Base-by-base conservation (phyloP, 2,113 vertebrate species). In the Phrynosoma blainvillii region DNA sequence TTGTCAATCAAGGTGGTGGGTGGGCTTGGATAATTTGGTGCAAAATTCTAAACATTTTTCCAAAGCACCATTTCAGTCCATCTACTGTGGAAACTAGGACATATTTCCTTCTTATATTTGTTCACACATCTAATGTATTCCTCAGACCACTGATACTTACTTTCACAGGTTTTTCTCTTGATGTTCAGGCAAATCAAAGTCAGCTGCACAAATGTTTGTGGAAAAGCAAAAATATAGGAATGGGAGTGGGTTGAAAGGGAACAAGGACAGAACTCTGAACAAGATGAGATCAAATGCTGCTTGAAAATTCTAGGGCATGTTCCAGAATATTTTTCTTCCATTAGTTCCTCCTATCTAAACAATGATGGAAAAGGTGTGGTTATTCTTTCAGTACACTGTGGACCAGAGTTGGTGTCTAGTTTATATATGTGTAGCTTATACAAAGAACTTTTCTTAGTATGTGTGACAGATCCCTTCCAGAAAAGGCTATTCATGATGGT, bases 61-160 rank as follows among this genome's bases (percentile, higher is more conserved):
- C 5, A 14, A 18, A 73, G 16, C 30, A n/a, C 4, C 14, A 4
- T 54, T 59, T 56, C 52, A 40, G 62, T 77, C 25, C 6, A 11
- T 68, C n/a, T 9, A 42, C 47, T 56, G 27, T 23, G 9, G 65
- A 1, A 21, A 79, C 65, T 42, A 59, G 65, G 74, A 42, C 77
- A 82, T 4, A 78, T 21, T 86, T 70, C 74, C 13, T 30, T 21
- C 56, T 88, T 71, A 42, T 70, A 79, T 71, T 86, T 82, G 66
- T 89, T 86, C 74, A 5, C 65, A 86, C 74, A 83, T 88, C 73
- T 83, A 82, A 78, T 62, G 40, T 42, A 85, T 78, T 78, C 65
- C 25, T 77, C 75, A 66, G 9, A 78, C 42, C 1, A 54, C 20
- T 80, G 62, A 86, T 76, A 79, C n/a, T 8, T 65, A 27, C n/a